Evolutionary conservation across 1,140 invertebrate species (phyloP), one percentile per base, ranked within the genome.

Genomic region (Drosophila truncata): DNA sequence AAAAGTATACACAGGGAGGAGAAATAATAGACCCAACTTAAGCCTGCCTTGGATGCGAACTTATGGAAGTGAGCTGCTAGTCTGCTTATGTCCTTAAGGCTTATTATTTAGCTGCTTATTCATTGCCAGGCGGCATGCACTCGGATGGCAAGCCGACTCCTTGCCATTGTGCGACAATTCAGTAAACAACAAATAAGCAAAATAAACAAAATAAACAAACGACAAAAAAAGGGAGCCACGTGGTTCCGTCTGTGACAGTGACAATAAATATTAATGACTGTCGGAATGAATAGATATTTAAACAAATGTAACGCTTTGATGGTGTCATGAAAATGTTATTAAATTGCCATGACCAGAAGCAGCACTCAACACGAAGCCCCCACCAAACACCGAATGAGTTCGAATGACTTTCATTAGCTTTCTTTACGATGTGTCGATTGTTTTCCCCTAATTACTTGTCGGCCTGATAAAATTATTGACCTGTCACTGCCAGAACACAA

Each of bases 251-350:
- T 67, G 73, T 67, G 73, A 47, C 72, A 77, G 14, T 41, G 55
- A 60, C 49, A 69, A 77, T 78, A 78, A 77, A 78, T 78, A 78
- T 61, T 78, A 78, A 78, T 77, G 55, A 55, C 55, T 25, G 16
- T 49, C 33, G 44, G 11, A 72, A 42, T 72, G 39, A 72, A 72
- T 72, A 72, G 70, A 60, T 60, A 73, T 73, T 73, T 72, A 73
- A 72, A 73, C 55, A 73, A 72, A 73, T 72, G 54, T 60, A 50
- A 72, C 67, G 35, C 42, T 16, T 11, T 50, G 29, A 31, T 72
- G 67, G 52, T 77, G 64, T 58, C 76, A 55, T 73, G 67, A 88
- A 88, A 74, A 71, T 80, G 79, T 73, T 73, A 87, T 88, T 87
- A 70, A 80, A 77, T 77, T 62, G 65, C 71, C 66, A 77, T 73